phyloP scores from a whole-genome alignment of 2,888 invertebrate genomes.

The Drosophila mimetica region DNA sequence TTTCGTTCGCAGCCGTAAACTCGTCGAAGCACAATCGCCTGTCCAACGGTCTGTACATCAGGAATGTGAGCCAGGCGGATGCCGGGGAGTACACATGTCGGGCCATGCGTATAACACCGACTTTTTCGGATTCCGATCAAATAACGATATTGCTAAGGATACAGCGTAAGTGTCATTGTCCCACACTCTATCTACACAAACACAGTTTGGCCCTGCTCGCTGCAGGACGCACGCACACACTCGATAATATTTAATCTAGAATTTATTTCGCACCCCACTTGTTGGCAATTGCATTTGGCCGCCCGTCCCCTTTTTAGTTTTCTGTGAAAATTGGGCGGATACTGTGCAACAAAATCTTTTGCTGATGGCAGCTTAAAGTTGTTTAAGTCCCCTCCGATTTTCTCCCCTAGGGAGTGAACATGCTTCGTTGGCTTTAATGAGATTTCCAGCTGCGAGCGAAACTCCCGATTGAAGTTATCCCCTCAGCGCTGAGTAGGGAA shows the following conservation, averaged over 20 bases:
- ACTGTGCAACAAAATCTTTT: constrained; percentile 45
- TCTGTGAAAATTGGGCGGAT: constrained; percentile 16
- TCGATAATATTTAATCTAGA: constrained; percentile 58
- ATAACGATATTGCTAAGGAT: constrained; percentile 86
- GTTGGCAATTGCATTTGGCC: constrained; percentile 43
- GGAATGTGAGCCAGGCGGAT: constrained; percentile 86
- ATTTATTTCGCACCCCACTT: constrained; percentile 46
- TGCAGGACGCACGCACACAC: constrained; percentile 15
- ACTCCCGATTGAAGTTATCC: constrained; percentile 35
- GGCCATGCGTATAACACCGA: constrained; percentile 85
- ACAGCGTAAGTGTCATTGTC: constrained; percentile 85
- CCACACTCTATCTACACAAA: background rate
- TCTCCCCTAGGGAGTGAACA: constrained; percentile 15
- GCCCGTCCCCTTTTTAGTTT: background rate
- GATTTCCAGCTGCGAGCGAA: constrained; percentile 40
- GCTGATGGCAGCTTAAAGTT: constrained; percentile 54
- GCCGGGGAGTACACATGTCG: constrained; percentile 86
- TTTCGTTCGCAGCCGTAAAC: constrained; percentile 73
- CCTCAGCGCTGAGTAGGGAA: constrained; percentile 4
- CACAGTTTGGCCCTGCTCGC: too few species aligned
- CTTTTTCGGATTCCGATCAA: constrained; percentile 85
- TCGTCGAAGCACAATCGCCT: constrained; percentile 84
- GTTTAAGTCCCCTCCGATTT: constrained; percentile 22
- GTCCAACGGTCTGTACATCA: constrained; percentile 86
- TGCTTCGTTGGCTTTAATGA: constrained; percentile 57